Evolutionary conservation across 35 echinoderm and acorn worm genomes (phyloP).

Genomic region (Ophiothrix spiculata): DNA sequence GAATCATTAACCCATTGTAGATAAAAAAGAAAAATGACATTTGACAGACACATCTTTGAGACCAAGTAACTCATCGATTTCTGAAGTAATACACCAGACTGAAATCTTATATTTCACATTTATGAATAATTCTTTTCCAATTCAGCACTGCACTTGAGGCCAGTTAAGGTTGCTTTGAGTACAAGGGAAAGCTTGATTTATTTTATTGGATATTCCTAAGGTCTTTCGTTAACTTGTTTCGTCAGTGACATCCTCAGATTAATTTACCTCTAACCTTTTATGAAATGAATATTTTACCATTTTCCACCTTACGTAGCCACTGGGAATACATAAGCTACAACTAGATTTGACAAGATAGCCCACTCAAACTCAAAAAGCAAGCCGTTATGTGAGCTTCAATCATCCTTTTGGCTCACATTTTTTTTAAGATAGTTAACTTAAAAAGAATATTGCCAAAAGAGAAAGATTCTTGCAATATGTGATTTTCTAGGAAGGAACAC

Average conservation of each 20-base stretch:
- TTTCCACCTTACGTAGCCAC: background rate
- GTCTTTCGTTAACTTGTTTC: background rate
- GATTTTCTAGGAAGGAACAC: no score
- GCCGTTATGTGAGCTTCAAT: no score
- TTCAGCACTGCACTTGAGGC: background rate
- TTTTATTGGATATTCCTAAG: background rate
- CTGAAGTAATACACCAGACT: background rate
- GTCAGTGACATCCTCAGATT: background rate
- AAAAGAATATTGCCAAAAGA: background rate
- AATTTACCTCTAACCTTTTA: background rate
- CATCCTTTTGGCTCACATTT: no score
- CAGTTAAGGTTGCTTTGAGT: background rate
- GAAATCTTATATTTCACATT: no score
- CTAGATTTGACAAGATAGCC: no score
- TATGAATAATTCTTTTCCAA: background rate
- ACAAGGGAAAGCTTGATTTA: no score
- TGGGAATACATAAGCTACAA: no score
- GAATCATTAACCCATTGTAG: no score
- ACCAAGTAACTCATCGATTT: background rate
- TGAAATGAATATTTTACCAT: background rate
- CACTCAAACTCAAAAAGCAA: no score
- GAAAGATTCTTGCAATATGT: no score
- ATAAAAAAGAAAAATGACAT: no score
- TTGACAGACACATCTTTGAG: no score
- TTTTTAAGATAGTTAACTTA: background rate